Evolutionary conservation across 2,888 invertebrate genomes (phyloP).

Genomic region (Lepeophtheirus nordmannii): DNA sequence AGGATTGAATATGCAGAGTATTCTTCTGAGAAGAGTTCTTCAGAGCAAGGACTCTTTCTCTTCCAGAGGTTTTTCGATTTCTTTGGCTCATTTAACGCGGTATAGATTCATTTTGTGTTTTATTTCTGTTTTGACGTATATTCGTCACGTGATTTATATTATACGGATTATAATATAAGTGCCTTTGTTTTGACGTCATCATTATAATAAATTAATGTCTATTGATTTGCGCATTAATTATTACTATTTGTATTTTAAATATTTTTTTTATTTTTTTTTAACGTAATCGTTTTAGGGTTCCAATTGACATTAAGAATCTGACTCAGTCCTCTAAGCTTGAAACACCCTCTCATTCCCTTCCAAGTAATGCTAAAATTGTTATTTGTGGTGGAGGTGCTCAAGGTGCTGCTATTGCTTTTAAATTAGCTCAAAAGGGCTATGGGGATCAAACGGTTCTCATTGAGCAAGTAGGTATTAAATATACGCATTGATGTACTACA

Average conservation of each 20-base stretch:
- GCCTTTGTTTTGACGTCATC: background rate
- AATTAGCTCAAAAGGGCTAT: slow-evolving; percentile 66
- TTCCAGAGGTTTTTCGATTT: no score
- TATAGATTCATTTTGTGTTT: no score
- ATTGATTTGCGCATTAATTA: no score
- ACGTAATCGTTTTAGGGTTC: background rate
- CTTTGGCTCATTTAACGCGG: no score
- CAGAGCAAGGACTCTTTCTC: no score
- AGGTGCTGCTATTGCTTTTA: slow-evolving; percentile 81
- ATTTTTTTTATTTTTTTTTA: no score
- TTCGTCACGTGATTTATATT: background rate
- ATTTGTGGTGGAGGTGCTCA: slow-evolving; percentile 84
- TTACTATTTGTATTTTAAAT: no score
- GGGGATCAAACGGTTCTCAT: slow-evolving; percentile 62
- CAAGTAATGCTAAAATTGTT: slow-evolving; percentile 52
- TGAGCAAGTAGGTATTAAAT: slow-evolving; percentile 50
- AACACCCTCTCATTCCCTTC: slow-evolving; percentile 30
- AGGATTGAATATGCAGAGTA: no score
- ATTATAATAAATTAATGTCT: no score
- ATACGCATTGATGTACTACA: slow-evolving; percentile 21
- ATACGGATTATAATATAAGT: background rate
- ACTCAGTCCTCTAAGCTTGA: slow-evolving; percentile 6
- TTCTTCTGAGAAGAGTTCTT: no score
- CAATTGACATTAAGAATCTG: background rate
- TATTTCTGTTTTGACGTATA: background rate